A percentile compares a stretch with the other conserved stretches of the same genome.
Conservation (phyloP, 2,888 invertebrate genomes). For the Tinea semifulvella region DNA sequence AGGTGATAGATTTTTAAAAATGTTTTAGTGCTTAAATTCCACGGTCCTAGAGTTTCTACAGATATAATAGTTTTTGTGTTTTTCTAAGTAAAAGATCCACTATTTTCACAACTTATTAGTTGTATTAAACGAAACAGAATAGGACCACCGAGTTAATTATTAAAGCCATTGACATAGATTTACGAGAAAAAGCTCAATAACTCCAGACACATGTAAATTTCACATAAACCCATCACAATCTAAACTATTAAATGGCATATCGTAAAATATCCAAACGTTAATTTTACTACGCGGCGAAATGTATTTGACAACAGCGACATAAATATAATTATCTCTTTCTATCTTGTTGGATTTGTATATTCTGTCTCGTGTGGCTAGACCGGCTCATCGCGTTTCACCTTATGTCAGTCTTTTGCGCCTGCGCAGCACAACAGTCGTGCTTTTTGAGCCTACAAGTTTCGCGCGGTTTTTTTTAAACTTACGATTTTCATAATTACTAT, state of each 20-base stretch:
- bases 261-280: conserved; percentile 1
- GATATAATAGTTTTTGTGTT: too few relatives aligned
- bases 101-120: too few relatives aligned
- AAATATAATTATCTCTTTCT: conserved; percentile 35
- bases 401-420: conserved; percentile 50
- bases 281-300: conserved; percentile 12
- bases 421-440: conserved; percentile 33
- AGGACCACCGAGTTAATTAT: conserved; percentile 9
- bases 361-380: conserved; percentile 30
- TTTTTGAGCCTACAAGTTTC: not conserved
- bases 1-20: too few relatives aligned
- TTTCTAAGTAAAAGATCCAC: too few relatives aligned
- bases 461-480: conserved; percentile 22
- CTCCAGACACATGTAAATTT: conserved; percentile 27
- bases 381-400: conserved; percentile 33
- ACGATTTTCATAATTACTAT: conserved; percentile 28
- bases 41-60: too few relatives aligned
- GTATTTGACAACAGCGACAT: conserved; percentile 27
- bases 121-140: too few relatives aligned
- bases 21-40: too few relatives aligned
- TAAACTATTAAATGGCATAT: conserved; percentile 19
- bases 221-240: conserved; percentile 34
- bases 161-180: not conserved
- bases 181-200: not conserved
- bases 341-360: conserved; percentile 22